Evolutionary conservation across 2,113 vertebrate genomes (phyloP), one percentile per base, ranked within the genome.

Genomic region (Choloepus hoffmanni): DNA sequence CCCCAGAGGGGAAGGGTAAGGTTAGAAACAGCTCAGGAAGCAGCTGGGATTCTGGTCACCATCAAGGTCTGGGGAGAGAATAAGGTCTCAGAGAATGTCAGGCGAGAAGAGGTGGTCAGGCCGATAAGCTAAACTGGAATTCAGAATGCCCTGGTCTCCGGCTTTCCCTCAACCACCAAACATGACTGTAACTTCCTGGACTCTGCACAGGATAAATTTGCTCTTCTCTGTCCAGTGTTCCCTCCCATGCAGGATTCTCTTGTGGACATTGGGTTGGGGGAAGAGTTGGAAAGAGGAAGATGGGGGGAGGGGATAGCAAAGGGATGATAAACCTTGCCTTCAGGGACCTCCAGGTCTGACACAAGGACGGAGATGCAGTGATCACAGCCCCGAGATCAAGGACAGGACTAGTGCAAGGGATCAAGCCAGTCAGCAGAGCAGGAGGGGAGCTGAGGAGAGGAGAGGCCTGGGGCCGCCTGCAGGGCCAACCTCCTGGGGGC

Each of bases 31-130:
- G 90, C 90, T 72, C 86, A 33, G 92, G 50, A 89, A 95, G 91
- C 94, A 96, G 92, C 96, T 97, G 95, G 88, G 86, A 78, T 94
- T 68, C 85, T 82, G 79, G 90, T 91, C 89, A 95, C 92, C 68
- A 33, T 18, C 48, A 28, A 58, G 73, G 88, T 92, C 92, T 94
- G n/a, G n/a, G n/a, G 53, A 85, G 53, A 92, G 76, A 83, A 48
- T 58, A 65, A 81, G 60, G 70, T 93, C 73, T 84, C 48, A 0
- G n/a, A 83, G 90, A 94, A 84, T 76, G 58, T 82, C 53, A 90
- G 70, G 70, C 16, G 43, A 62, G 24, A 36, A 58, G 40, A 63
- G 5, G 13, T 21, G 30, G 33, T 11, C 63, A 67, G 13, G 48
- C 77, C 53, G 5, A 68, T 3, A 40, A 78, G 55, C 45, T 7